These are phyloP conservation scores for Macrosoma leucophasiata DNA, from an alignment of 2,888 invertebrate genomes.

Conservation along the genomic window DNA sequence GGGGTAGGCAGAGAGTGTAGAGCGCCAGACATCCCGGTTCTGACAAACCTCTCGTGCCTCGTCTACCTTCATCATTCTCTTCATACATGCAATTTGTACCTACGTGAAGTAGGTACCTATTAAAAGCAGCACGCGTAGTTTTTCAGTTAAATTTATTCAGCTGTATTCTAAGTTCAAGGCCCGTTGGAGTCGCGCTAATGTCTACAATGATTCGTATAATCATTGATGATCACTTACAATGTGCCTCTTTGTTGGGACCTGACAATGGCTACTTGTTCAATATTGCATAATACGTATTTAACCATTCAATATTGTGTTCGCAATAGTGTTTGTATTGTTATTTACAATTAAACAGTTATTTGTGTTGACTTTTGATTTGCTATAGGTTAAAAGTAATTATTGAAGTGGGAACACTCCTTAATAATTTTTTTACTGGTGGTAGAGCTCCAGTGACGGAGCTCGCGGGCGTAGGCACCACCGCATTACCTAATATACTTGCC, in stretches of 20 bases:
- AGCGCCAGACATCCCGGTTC: too few species aligned
- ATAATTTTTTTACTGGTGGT: not conserved
- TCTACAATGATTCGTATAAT: constrained; percentile 27
- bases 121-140: too few species aligned
- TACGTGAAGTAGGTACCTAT: too few species aligned
- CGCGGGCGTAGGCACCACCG: too few species aligned
- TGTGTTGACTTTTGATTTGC: not conserved
- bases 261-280: constrained; percentile 28
- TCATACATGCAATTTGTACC: too few species aligned
- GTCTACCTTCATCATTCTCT: too few species aligned
- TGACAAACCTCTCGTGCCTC: too few species aligned
- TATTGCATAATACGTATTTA: constrained; percentile 17
- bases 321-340: too few species aligned
- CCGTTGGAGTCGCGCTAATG: constrained; percentile 27
- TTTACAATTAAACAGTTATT: not conserved
- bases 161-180: constrained; percentile 58
- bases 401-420: not conserved
- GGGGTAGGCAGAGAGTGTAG: too few species aligned
- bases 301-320: constrained; percentile 9
- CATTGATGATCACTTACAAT: constrained; percentile 32
- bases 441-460: too few species aligned
- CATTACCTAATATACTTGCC: too few species aligned
- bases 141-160: constrained; percentile 28
- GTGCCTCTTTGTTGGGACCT: constrained; percentile 26
- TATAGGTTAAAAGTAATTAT: too few species aligned